Evolutionary conservation across 2,888 invertebrate genomes (phyloP), one percentile per base, ranked within the genome.

Genomic region (Sinohyriopsis cumingii): DNA sequence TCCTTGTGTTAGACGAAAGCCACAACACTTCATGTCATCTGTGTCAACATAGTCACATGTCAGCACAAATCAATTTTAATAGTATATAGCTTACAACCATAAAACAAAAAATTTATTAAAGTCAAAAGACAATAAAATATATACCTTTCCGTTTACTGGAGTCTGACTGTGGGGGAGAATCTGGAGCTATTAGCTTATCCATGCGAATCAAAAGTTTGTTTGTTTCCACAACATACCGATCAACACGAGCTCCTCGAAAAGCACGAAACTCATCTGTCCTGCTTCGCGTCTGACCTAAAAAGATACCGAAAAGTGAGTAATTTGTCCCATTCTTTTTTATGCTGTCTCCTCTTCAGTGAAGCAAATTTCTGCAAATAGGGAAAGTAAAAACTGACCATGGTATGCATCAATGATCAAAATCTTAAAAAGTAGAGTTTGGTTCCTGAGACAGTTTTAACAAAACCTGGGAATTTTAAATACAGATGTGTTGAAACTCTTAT

Each of bases 161-260:
- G 61, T 91, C 91, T 24, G 81, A 71, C 1, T 9, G 45, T 7
- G 97, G 95, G 12, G 97, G 95, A 90, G 95, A 93, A 88, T 95
- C 94, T 81, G 94, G 70, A 64, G 78, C 78, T 55, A 98, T 92
- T 72, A 99, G 92, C 89, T 97, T 96, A 90, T 98, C 97, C 81
- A 99, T 91, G 80, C 99, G 93, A 87, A 99, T 97, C 65, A 99
- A 93, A 69, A 99, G 91, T 90, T 97, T 98, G 90, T 99, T 99
- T 1, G 98, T 98, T 91, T 98, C 97, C 18, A 95, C 94, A 0
- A 97, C 95, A 88, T 95, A 95, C 83, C 96, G 93, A 90, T 98
- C 97, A 72, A 98, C 91, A 71, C 95, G 92, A 2, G 92, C 91
- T 84, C 93, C 93, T 76, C 95, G 91, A 69, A 92, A 86, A 57